These are phyloP conservation scores for Caenorhabditis becei DNA, from an alignment of 2,888 invertebrate species.

Conservation along the genomic window DNA sequence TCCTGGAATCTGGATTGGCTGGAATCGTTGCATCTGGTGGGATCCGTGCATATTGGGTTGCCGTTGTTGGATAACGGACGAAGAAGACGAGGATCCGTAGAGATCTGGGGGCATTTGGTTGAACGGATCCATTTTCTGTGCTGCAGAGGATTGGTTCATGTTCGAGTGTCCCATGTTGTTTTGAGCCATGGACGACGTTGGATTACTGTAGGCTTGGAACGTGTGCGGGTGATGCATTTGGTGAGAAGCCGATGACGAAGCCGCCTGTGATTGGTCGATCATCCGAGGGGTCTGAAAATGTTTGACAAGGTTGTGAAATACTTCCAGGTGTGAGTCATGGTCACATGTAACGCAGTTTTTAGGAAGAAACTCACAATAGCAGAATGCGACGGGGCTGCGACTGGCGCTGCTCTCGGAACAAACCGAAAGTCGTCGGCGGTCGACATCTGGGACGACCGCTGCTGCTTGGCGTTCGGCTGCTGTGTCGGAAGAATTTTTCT, in stretches of 20 bases:
- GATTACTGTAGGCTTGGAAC: slow-evolving; percentile 33
- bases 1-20: not conserved
- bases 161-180: slow-evolving; percentile 34
- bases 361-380: slow-evolving; percentile 33
- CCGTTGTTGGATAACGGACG: slow-evolving; percentile 22
- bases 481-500: slow-evolving; percentile 53
- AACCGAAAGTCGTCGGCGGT: slow-evolving; percentile 57
- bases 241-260: slow-evolving; percentile 12
- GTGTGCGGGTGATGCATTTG: slow-evolving; percentile 44
- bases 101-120: slow-evolving; percentile 34
- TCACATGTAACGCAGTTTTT: not conserved
- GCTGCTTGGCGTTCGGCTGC: slow-evolving; percentile 45
- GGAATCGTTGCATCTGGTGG: no score
- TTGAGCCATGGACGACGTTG: slow-evolving; percentile 7
- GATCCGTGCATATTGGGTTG: slow-evolving; percentile 6
- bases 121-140: slow-evolving; percentile 40
- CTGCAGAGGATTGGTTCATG: slow-evolving; percentile 13
- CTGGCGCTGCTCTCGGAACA: slow-evolving; percentile 51
- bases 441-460: slow-evolving; percentile 48
- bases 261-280: slow-evolving; percentile 44
- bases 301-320: not conserved
- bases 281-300: slow-evolving; percentile 41
- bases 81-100: slow-evolving; percentile 36
- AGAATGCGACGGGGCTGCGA: slow-evolving; percentile 19
- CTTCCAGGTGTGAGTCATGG: not conserved